phyloP scores from a whole-genome alignment of 2,888 invertebrate species.

The Dorcus parallelipipedus region DNA sequence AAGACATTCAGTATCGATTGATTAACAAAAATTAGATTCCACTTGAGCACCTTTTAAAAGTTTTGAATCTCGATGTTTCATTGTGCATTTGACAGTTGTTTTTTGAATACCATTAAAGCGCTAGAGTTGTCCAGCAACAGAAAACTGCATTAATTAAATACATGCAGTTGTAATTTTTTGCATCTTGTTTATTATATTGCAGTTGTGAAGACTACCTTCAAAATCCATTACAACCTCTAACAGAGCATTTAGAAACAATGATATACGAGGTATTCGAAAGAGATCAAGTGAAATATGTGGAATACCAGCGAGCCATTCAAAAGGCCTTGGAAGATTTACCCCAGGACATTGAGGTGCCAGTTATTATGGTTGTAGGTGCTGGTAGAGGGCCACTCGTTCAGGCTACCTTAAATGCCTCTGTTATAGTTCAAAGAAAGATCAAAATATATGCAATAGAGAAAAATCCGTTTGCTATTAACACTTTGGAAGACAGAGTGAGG shows the following conservation, averaged over 20 bases:
- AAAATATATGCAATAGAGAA: constrained; percentile 96
- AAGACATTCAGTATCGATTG: too few species aligned
- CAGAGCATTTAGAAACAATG: constrained; percentile 91
- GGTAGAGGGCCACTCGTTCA: constrained; percentile 91
- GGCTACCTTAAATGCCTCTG: constrained; percentile 75
- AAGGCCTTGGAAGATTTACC: constrained; percentile 66
- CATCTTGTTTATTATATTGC: too few species aligned
- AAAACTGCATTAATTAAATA: neutral
- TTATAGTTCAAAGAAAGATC: constrained; percentile 67
- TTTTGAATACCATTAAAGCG: too few species aligned
- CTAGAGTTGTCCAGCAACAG: too few species aligned
- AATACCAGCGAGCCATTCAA: constrained; percentile 81
- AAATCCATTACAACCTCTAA: constrained; percentile 87
- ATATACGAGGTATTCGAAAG: constrained; percentile 98
- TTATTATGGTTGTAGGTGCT: constrained; percentile 55
- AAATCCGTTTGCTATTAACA: constrained; percentile 92
- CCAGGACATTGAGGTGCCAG: constrained; percentile 49
- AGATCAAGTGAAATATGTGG: constrained; percentile 92
- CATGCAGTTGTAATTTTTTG: neutral
- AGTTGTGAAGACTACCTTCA: constrained; percentile 92
- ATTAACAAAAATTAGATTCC: too few species aligned
- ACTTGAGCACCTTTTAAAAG: too few species aligned
- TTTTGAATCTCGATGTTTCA: neutral
- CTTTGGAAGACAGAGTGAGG: constrained; percentile 69
- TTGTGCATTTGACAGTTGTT: too few species aligned